Base-by-base conservation (phyloP, 2,797 vertebrate genomes). In the Bucorvus abyssinicus region DNA sequence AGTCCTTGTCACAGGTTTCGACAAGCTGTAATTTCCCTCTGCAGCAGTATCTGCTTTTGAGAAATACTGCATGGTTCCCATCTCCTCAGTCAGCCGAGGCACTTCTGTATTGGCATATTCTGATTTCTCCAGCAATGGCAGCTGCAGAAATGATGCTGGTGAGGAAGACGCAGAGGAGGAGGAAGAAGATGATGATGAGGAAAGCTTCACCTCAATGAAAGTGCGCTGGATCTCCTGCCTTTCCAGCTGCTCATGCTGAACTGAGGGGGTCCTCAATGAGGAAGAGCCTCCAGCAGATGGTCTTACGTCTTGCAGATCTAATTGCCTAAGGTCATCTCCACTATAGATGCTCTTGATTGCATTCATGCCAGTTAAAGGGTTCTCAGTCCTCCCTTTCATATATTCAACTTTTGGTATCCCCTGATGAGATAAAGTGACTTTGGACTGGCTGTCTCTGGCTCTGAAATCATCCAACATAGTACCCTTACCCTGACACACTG, bases 171-270 rank as follows among this genome's bases (percentile, higher is more conserved):
- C 67, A 84, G 55, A 93, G 21, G 97, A 97, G 7, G 97, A 94
- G 16, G 97, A 96, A 3, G 97, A 96, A 27, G 47, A 78, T 19
- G 97, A 95, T 2, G 97, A 95, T 0, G 98, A 97, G 5, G 98
- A 98, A 79, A 98, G 96, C 36, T 96, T 98, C 40, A 98, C 98
- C 77, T 98, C 96, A 61, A 98, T 98, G 80, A 98, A 98, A 44
- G 98, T 98, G 20, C 98, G 98, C 47, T 98, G 98, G 60, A 96
- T 97, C 79, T 98, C 97, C 12, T 91, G 97, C 14, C 84, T 90
- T 55, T 97, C 97, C 15, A 90, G 61, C 14, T 94, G 96, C 12
- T 97, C 96, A 38, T 88, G 95, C 8, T 86, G 97, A 79, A 87
- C 18, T 23, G 73, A 49, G 1, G 34, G 63, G 10, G 88, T 53